These are phyloP conservation scores for Trichopoda pennipes DNA, from an alignment of 2,888 invertebrate species.

Conservation along the genomic window DNA sequence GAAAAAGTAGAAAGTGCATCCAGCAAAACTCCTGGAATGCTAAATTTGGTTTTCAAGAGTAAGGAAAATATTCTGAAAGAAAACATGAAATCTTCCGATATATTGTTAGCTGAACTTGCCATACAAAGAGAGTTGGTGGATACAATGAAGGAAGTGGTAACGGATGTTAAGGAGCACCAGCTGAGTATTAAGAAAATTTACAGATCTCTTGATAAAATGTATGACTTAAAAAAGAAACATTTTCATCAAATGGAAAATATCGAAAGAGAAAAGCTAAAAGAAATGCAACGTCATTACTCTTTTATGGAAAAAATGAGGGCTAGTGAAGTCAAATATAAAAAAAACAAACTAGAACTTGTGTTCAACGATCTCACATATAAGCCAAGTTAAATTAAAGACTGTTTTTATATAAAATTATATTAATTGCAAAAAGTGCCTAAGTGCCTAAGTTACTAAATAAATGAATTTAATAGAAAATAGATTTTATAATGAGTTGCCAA, in stretches of 20 bases:
- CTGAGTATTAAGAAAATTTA: constrained; percentile 5
- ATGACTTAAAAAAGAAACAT: no score
- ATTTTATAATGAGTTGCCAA: constrained; percentile 13
- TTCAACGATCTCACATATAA: no score
- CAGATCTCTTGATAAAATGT: constrained; percentile 28
- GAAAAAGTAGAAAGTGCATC: no score
- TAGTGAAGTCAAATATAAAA: constrained; percentile 29
- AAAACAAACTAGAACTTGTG: constrained; percentile 10
- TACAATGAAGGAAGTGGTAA: neutral
- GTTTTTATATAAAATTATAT: constrained; percentile 1
- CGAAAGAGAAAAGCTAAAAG: constrained; percentile 4
- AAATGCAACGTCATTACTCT: constrained; percentile 1
- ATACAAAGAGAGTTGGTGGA: constrained; percentile 9
- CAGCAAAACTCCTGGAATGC: no score
- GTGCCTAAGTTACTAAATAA: neutral
- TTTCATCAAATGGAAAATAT: constrained; percentile 13
- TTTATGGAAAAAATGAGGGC: constrained; percentile 24
- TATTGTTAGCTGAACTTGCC: constrained; percentile 10
- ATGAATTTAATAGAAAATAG: no score
- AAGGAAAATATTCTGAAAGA: no score
- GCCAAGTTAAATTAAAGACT: no score
- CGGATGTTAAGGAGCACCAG: neutral
- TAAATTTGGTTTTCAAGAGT: no score
- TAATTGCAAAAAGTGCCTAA: neutral
- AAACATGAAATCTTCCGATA: neutral